A percentile compares a stretch with the other conserved stretches of the same genome.
These are phyloP conservation scores for Tenodera sinensis DNA, from an alignment of 2,888 invertebrate species.

Conservation along the genomic window DNA sequence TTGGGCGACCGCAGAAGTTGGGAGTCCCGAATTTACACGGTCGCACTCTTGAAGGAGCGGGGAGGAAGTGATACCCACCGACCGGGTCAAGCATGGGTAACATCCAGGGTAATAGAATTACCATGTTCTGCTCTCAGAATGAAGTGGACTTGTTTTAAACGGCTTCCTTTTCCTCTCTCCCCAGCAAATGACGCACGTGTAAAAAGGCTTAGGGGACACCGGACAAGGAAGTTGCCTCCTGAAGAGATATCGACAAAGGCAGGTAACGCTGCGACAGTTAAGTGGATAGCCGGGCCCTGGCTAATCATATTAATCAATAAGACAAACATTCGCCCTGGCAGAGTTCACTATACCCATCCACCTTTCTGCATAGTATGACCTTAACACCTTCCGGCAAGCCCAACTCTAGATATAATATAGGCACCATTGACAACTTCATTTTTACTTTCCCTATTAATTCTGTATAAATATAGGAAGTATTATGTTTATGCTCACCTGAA, in stretches of 20 bases:
- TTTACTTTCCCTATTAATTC: too few species aligned
- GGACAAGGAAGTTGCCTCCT: background rate
- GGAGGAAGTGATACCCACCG: conserved; percentile 22
- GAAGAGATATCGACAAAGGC: background rate
- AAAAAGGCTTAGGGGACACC: background rate
- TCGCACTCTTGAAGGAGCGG: background rate
- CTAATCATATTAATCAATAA: background rate
- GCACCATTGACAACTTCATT: too few species aligned
- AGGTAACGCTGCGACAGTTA: background rate
- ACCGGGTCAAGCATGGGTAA: conserved; percentile 40
- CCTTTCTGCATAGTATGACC: background rate
- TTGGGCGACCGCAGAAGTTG: background rate
- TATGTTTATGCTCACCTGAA: too few species aligned
- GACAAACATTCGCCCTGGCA: background rate
- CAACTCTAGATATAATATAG: too few species aligned
- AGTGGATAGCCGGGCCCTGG: background rate
- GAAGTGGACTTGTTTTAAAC: conserved; percentile 9
- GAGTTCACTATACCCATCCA: background rate
- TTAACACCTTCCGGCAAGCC: too few species aligned
- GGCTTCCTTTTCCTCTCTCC: background rate
- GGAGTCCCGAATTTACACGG: background rate
- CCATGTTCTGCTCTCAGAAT: conserved; percentile 16
- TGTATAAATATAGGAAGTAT: too few species aligned
- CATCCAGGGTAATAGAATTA: conserved; percentile 28
- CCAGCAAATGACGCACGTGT: background rate